Percentiles rank a stretch among this genome's conserved stretches.
These are phyloP conservation scores for Melinaea marsaeus DNA, from an alignment of 2,888 invertebrate species.

Conservation along the genomic window DNA sequence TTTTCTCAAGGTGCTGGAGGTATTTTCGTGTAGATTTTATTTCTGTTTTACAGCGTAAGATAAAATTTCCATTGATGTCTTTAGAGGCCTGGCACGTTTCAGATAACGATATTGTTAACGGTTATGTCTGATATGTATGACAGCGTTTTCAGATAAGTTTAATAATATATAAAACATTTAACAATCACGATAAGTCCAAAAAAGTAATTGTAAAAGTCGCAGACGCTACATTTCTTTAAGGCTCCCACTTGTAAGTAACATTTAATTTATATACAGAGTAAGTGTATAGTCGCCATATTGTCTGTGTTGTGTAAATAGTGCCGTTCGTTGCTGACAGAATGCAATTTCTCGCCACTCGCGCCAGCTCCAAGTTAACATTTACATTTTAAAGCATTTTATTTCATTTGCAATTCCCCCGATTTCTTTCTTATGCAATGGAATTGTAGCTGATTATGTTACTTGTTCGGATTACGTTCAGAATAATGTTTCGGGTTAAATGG, in stretches of 20 bases:
- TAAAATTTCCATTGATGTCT: constrained; percentile 18
- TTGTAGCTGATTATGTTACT: constrained; percentile 36
- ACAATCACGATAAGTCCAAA: background rate
- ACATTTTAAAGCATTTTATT: constrained; percentile 37
- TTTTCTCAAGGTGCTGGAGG: constrained; percentile 9
- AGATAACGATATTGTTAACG: constrained; percentile 6
- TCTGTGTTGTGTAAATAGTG: constrained; percentile 24
- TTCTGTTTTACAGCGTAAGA: constrained; percentile 28
- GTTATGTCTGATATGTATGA: constrained; percentile 5
- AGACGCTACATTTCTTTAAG: constrained; percentile 2
- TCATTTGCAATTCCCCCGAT: constrained; percentile 36
- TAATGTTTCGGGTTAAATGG: background rate
- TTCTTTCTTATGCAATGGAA: constrained; percentile 31
- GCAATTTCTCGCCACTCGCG: constrained; percentile 33
- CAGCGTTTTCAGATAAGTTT: background rate
- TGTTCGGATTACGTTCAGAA: constrained; percentile 15
- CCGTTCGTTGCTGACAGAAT: constrained; percentile 29
- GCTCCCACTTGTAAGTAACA: constrained; percentile 16
- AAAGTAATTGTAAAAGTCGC: background rate
- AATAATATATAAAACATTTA: background rate
- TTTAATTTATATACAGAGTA: constrained; percentile 23
- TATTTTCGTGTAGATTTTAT: constrained; percentile 27
- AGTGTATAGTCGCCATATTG: constrained; percentile 23
- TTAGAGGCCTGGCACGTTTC: constrained; percentile 1
- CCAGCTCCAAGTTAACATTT: constrained; percentile 37